Conservation (phyloP, 2,888 invertebrate genomes). For the Panzeria rudis region DNA sequence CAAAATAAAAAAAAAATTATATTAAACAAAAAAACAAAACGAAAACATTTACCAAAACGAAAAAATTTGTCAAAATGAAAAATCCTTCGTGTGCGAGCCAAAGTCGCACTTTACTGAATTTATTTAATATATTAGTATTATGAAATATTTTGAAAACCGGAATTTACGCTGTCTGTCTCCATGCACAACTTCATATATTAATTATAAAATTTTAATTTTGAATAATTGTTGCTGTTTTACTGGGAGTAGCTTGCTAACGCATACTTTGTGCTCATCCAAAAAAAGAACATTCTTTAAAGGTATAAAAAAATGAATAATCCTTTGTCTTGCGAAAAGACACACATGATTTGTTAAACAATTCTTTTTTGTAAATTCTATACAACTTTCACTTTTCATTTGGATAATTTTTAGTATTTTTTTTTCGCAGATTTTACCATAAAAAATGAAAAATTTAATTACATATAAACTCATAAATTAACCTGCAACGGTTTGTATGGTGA, state of each 20-base stretch:
- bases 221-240: slow-evolving; percentile 68
- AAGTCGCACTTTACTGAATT: too few species aligned
- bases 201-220: slow-evolving; percentile 73
- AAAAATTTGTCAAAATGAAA: too few species aligned
- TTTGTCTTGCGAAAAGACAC: slow-evolving; percentile 44
- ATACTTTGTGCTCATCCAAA: slow-evolving; percentile 48
- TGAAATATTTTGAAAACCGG: too few species aligned
- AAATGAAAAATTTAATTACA: slow-evolving; percentile 76
- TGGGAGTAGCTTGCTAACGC: slow-evolving; percentile 59
- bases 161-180: too few species aligned
- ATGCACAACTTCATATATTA: slow-evolving; percentile 65
- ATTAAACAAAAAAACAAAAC: too few species aligned
- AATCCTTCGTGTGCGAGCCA: too few species aligned
- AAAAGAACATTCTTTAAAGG: slow-evolving; percentile 24
- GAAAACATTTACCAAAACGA: too few species aligned
- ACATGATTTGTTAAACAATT: slow-evolving; percentile 56
- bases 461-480: slow-evolving; percentile 76
- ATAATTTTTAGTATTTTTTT: slow-evolving; percentile 7
- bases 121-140: too few species aligned
- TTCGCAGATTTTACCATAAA: slow-evolving; percentile 18
- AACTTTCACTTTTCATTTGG: slow-evolving; percentile 1
- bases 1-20: too few species aligned
- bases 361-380: neutral
- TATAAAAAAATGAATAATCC: slow-evolving; percentile 28
- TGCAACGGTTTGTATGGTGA: slow-evolving; percentile 55